These are phyloP conservation scores for Xenopus petersii DNA, from an alignment of 2,797 vertebrate genomes.

Conservation along the genomic window DNA sequence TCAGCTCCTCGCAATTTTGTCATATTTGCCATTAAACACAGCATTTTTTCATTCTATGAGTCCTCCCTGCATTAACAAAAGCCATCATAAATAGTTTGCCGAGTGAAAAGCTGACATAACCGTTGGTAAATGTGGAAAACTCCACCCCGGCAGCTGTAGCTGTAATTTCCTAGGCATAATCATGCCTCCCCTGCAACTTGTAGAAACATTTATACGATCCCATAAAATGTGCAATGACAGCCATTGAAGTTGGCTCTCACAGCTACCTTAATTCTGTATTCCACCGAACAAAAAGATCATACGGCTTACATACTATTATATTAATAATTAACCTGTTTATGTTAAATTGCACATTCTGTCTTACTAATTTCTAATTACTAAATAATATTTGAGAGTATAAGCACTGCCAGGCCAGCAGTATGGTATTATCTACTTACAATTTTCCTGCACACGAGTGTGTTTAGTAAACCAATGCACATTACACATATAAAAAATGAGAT, in stretches of 20 bases:
- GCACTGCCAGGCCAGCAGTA: conserved; percentile 8
- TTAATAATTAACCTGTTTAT: conserved; percentile 1
- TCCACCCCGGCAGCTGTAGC: conserved; percentile 9
- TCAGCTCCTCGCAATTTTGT: background rate
- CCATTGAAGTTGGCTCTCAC: background rate
- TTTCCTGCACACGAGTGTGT: conserved; percentile 16
- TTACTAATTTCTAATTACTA: background rate
- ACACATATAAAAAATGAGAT: conserved; percentile 28
- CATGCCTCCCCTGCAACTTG: background rate
- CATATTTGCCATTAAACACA: background rate
- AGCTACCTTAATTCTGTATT: background rate
- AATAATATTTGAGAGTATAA: conserved; percentile 17
- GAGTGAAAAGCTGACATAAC: background rate
- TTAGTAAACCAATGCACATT: conserved; percentile 23
- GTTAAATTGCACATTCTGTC: background rate
- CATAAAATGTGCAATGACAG: conserved; percentile 11
- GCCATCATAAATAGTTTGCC: background rate
- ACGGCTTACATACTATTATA: background rate
- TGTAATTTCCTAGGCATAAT: conserved; percentile 10
- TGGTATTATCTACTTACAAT: conserved; percentile 10
- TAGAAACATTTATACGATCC: conserved; percentile 1
- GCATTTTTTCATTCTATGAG: background rate
- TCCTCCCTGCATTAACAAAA: background rate
- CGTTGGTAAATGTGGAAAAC: background rate
- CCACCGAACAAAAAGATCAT: background rate